phyloP scores from a whole-genome alignment of 2,113 vertebrate species.

The Periophthalmus modestus region DNA sequence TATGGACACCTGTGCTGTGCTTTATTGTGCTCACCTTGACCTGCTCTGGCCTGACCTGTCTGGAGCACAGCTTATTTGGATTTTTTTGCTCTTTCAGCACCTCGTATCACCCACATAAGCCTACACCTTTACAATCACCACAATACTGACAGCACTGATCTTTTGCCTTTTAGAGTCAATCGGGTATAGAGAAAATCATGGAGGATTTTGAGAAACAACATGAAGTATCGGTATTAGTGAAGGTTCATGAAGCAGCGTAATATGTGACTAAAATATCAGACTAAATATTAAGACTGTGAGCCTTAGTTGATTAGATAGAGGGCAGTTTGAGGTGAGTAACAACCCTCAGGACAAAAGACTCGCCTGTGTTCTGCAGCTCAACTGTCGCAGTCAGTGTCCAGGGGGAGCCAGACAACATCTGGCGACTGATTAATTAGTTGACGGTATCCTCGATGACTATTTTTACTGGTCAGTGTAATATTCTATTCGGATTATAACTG shows the following conservation, averaged over 20 bases:
- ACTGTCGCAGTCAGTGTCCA: no score
- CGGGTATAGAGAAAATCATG: not conserved
- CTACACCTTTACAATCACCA: not conserved
- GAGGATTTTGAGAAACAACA: not conserved
- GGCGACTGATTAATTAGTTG: no score
- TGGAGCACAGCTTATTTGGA: not conserved
- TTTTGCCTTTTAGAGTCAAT: not conserved
- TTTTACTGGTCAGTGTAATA: no score
- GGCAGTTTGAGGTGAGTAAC: no score
- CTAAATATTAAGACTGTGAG: no score
- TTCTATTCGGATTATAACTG: no score
- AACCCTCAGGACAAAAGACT: no score
- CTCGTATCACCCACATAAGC: not conserved
- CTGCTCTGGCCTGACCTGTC: not conserved
- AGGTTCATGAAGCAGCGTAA: not conserved
- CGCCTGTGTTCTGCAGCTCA: no score
- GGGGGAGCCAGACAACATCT: no score
- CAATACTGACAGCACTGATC: not conserved
- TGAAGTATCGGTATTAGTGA: not conserved
- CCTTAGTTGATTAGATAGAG: no score
- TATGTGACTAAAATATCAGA: no score
- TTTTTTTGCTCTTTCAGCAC: not conserved
- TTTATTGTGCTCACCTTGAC: conserved; percentile 7
- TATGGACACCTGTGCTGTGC: not conserved
- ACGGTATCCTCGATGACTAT: no score